Conservation (phyloP, 2,113 vertebrate genomes). For the Acrocephalus arundinaceus region DNA sequence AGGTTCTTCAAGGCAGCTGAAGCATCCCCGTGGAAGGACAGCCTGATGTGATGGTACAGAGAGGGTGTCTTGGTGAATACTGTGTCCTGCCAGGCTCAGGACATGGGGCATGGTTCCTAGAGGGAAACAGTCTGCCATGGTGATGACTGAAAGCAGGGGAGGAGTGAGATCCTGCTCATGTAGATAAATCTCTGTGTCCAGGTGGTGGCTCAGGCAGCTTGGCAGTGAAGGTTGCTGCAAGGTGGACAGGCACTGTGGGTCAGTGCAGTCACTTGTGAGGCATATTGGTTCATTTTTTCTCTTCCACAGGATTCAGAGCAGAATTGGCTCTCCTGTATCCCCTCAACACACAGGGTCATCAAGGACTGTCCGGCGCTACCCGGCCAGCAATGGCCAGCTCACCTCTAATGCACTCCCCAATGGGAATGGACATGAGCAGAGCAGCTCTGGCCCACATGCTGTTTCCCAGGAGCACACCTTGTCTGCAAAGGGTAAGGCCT, state of each 20-base stretch:
- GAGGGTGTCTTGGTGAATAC: not conserved
- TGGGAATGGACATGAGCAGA: slow-evolving; percentile 66
- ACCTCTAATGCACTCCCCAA: slow-evolving; percentile 85
- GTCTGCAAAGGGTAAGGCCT: slow-evolving; percentile 79
- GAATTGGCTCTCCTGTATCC: slow-evolving; percentile 75
- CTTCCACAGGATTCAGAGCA: slow-evolving; percentile 81
- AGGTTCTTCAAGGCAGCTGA: not conserved
- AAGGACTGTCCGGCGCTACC: slow-evolving; percentile 87
- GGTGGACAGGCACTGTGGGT: not conserved
- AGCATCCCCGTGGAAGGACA: not conserved
- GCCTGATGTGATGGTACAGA: not conserved
- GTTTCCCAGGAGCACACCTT: slow-evolving; percentile 69
- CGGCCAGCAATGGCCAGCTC: slow-evolving; percentile 78
- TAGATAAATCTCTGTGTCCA: not conserved
- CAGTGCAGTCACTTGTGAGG: not conserved
- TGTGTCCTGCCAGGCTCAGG: not conserved
- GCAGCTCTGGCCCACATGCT: slow-evolving; percentile 39
- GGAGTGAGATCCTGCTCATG: not conserved
- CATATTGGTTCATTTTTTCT: not conserved
- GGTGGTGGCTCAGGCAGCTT: not conserved
- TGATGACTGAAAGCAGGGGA: not conserved
- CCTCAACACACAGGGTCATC: slow-evolving; percentile 79
- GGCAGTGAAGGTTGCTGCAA: not conserved
- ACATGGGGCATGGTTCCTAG: not conserved
- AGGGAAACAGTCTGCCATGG: not conserved